These are phyloP conservation scores for Tachysurus vachellii DNA, from an alignment of 2,113 vertebrate genomes.

Conservation along the genomic window DNA sequence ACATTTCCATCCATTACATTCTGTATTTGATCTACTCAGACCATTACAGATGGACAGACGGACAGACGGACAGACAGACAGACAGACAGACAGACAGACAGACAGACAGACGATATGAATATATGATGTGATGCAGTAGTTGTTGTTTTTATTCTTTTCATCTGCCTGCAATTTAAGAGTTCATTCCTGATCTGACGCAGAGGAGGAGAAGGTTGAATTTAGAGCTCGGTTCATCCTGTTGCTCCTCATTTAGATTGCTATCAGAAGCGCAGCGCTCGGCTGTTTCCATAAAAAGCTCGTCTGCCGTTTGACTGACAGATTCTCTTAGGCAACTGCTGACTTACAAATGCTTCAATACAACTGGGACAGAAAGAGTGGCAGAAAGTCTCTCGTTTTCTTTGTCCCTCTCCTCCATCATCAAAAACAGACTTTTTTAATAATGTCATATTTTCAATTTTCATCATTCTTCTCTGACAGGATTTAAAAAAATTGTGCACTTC, in stretches of 20 bases:
- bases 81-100: background rate
- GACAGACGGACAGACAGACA: background rate
- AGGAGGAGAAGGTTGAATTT: slow-evolving; percentile 9
- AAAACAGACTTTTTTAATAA: background rate
- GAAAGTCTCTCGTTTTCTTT: background rate
- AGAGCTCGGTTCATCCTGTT: slow-evolving; percentile 23
- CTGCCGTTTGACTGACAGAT: slow-evolving; percentile 47
- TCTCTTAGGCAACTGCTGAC: slow-evolving; percentile 31
- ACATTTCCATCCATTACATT: background rate
- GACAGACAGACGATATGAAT: background rate
- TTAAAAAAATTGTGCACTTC: background rate
- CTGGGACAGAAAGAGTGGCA: slow-evolving; percentile 7
- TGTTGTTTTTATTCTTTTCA: slow-evolving; percentile 5
- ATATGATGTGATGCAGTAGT: background rate
- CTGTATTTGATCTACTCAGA: background rate
- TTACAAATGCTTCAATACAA: slow-evolving; percentile 18
- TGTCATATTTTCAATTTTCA: background rate
- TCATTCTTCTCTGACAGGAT: background rate
- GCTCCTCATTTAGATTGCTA: slow-evolving; percentile 44
- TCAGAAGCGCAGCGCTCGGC: slow-evolving; percentile 32
- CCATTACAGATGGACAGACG: background rate
- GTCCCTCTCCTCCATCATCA: background rate
- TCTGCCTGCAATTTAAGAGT: slow-evolving; percentile 6
- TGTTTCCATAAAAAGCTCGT: slow-evolving; percentile 31
- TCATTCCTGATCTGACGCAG: background rate